Base-by-base conservation (phyloP, 2,888 invertebrate genomes). In the Hartigia nigra region DNA sequence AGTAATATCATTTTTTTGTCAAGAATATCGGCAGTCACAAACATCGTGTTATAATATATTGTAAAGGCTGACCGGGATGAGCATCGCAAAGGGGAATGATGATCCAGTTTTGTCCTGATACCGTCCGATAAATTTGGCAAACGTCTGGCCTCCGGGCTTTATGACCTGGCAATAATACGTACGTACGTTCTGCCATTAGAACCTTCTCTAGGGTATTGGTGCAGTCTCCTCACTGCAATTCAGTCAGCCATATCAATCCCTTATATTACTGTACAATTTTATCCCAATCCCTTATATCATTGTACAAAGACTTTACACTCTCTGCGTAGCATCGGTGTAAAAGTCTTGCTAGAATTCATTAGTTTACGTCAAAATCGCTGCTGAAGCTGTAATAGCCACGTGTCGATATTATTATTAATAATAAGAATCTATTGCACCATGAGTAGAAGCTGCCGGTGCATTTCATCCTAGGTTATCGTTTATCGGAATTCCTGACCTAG, bases 351-450 rank as follows among this genome's bases (percentile, higher is more conserved):
- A 36, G 35, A 74, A 82, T 86, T 85, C 84, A 87, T 88, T 88
- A 87, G 81, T 88, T 86, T 81, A 70, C 80, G 86, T 87, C 87
- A 86, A 79, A 82, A 83, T 81, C 83, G 83, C 75, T 82, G 82
- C 78, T 80, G 82, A 85, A 86, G 81, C 83, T 84, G 82, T 77
- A 82, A 74, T 80, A 79, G 82, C 84, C 82, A 82, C 79, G 80
- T 83, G 83, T 83, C 84, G 85, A 86, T 87, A 81, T 85, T 86
- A 86, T 88, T 87, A 88, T 86, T 84, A 85, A 83, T 81, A 83
- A 83, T 81, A 81, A 81, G 79, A 79, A 75, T 23, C 31, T 72
- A 72, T 72, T 72, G 31, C 34, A 34, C 31, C 31, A 14, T 72
- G 72, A 23, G 55, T 55, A 23, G 5, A 55, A 55, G 55, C 55